Evolutionary conservation across 2,888 invertebrate species (phyloP).

Genomic region (Melinaea marsaeus): DNA sequence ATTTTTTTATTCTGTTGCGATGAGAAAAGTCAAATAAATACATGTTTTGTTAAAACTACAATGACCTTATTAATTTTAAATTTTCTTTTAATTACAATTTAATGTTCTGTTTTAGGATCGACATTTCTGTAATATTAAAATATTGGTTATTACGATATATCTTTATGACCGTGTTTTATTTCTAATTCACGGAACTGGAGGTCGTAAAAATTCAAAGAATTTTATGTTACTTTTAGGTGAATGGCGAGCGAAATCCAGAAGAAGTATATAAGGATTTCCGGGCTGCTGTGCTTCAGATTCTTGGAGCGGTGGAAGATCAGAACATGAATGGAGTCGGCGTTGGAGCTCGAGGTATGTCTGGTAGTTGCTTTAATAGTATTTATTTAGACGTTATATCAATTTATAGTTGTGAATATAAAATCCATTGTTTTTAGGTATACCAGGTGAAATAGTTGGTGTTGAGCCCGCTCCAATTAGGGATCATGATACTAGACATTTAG

Average conservation of each 20-base stretch:
- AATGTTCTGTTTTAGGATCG: not conserved
- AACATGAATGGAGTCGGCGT: conserved; percentile 79
- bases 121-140: not conserved
- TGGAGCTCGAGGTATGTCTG: conserved; percentile 70
- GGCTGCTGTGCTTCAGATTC: conserved; percentile 85
- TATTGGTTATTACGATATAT: not conserved
- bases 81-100: too few relatives aligned
- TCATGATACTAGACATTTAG: conserved; percentile 29
- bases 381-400: too few relatives aligned
- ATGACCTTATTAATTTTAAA: too few relatives aligned
- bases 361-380: too few relatives aligned
- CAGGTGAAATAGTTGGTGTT: conserved; percentile 80
- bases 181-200: conserved; percentile 4
- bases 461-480: conserved; percentile 71
- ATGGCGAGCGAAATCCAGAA: conserved; percentile 90
- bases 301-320: conserved; percentile 84
- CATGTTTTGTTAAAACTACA: too few relatives aligned
- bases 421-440: conserved; percentile 52
- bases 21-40: too few relatives aligned
- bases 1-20: too few relatives aligned
- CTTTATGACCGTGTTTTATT: conserved; percentile 1
- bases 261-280: conserved; percentile 93
- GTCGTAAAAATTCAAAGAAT: too few relatives aligned
- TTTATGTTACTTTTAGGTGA: conserved; percentile 78
- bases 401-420: too few relatives aligned